Conservation (phyloP, 2,113 vertebrate species). For the Dicerorhinus sumatrensis region DNA sequence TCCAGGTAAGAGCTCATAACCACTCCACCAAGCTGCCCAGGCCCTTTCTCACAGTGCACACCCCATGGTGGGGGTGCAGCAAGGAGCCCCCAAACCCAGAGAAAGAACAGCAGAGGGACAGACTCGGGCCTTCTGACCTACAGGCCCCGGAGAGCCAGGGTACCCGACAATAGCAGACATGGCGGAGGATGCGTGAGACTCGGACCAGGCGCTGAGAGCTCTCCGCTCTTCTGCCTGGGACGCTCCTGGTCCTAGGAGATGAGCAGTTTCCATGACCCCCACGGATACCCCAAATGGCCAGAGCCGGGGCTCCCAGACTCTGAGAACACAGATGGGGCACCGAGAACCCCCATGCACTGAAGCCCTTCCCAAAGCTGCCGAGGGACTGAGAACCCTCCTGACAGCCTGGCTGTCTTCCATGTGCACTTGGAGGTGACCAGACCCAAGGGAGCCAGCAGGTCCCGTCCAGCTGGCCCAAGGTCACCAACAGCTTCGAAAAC, state of each 20-base stretch:
- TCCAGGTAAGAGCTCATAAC: background rate
- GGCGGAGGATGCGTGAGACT: no score
- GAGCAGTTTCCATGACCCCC: background rate
- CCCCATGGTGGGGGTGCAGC: background rate
- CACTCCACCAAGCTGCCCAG: background rate
- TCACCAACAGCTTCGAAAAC: conserved; percentile 47
- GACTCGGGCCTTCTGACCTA: background rate
- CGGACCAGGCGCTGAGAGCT: background rate
- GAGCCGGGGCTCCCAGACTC: background rate
- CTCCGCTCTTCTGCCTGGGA: background rate
- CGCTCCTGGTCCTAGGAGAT: background rate
- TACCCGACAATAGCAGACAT: fast-evolving
- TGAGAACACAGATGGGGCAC: background rate
- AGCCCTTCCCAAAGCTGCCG: background rate
- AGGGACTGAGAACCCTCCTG: background rate
- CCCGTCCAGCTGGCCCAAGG: conserved; percentile 60
- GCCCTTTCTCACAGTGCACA: background rate
- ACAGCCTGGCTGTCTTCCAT: conserved; percentile 1
- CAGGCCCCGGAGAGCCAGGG: background rate
- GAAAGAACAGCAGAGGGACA: background rate
- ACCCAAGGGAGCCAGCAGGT: background rate
- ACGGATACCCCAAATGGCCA: background rate
- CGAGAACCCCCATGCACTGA: background rate
- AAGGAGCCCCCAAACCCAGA: background rate
- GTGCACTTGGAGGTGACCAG: background rate